A percentile compares a stretch with the other conserved stretches of the same genome.
Evolutionary conservation across 2,888 invertebrate species (phyloP).

Genomic region (Atherix ibis): DNA sequence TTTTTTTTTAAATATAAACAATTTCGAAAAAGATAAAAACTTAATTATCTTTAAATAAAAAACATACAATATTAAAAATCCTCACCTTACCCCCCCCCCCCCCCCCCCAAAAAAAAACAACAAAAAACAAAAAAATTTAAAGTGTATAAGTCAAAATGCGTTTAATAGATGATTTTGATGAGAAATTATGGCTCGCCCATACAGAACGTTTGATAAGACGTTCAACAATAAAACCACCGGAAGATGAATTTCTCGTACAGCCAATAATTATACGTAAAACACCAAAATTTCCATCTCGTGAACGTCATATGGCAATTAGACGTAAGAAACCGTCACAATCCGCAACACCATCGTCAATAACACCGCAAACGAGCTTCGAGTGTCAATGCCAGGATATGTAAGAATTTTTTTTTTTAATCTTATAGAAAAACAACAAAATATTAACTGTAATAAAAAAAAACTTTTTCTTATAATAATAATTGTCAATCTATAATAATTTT

Average conservation of each 20-base stretch:
- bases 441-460: neutral
- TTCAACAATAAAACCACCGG: neutral
- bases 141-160: slow-evolving; percentile 11
- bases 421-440: neutral
- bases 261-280: slow-evolving; percentile 35
- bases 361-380: slow-evolving; percentile 12
- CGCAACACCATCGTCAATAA: slow-evolving; percentile 7
- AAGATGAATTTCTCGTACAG: slow-evolving; percentile 19
- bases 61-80: too few relatives aligned
- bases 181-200: slow-evolving; percentile 10
- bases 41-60: too few relatives aligned
- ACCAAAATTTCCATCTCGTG: slow-evolving; percentile 51
- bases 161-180: slow-evolving; percentile 12
- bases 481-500: too few relatives aligned
- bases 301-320: slow-evolving; percentile 49
- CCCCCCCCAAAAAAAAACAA: too few relatives aligned
- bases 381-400: slow-evolving; percentile 10
- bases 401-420: slow-evolving; percentile 2
- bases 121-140: too few relatives aligned
- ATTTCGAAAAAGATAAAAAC: too few relatives aligned
- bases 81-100: too few relatives aligned
- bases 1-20: too few relatives aligned
- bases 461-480: slow-evolving; percentile 2
- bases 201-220: slow-evolving; percentile 7
- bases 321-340: slow-evolving; percentile 34